These are phyloP conservation scores for Oryzias javanicus DNA, from an alignment of 2,113 vertebrate genomes.

Conservation along the genomic window DNA sequence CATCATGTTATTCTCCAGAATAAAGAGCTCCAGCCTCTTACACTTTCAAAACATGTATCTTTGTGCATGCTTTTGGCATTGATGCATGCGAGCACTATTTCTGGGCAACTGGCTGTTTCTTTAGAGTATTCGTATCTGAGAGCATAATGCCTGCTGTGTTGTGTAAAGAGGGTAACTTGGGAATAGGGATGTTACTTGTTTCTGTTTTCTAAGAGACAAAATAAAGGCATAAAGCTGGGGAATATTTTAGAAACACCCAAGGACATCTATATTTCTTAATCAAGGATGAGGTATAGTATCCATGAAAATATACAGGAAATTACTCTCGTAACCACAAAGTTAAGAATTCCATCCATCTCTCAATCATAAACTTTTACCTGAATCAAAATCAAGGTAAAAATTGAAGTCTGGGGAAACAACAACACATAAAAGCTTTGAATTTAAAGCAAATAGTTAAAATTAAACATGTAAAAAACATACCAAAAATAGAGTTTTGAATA, in stretches of 20 bases:
- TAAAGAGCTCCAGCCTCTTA: constrained; percentile 19
- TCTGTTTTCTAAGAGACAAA: constrained; percentile 22
- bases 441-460: no score
- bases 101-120: not conserved
- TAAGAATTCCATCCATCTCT: no score
- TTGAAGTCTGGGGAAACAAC: no score
- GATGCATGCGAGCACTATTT: constrained; percentile 5
- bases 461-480: no score
- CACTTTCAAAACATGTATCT: constrained; percentile 1
- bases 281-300: no score
- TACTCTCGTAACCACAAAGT: no score
- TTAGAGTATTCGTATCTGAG: constrained; percentile 4
- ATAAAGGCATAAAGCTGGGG: not conserved
- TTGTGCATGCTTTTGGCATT: constrained; percentile 7
- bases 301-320: no score
- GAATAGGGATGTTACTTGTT: constrained; percentile 4
- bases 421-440: no score
- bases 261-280: not conserved
- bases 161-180: constrained; percentile 10
- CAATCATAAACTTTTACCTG: no score
- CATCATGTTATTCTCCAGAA: constrained; percentile 3
- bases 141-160: constrained; percentile 6
- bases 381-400: no score
- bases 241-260: constrained; percentile 6
- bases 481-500: no score